A percentile compares a stretch with the other conserved stretches of the same genome.
phyloP scores from a whole-genome alignment of 2,888 invertebrate species.

The Drosophila atroscutellata region DNA sequence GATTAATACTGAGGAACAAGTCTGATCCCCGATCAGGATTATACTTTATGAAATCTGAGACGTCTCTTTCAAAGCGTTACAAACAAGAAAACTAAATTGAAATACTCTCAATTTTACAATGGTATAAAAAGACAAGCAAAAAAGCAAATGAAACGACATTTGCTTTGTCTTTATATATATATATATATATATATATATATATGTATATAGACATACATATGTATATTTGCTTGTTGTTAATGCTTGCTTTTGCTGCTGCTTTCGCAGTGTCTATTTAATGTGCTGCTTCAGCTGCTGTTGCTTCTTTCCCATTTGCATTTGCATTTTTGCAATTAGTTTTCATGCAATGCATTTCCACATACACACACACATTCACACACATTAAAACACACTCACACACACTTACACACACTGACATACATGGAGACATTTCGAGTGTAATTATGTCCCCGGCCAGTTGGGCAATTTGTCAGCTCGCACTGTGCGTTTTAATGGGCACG shows the following conservation, averaged over 20 bases:
- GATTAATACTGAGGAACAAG: not conserved
- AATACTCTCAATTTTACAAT: not conserved
- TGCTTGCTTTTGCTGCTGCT: conserved; percentile 33
- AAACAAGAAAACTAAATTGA: not conserved
- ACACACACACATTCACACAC: conserved; percentile 18
- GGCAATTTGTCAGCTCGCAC: conserved; percentile 43
- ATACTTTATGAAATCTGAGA: not conserved
- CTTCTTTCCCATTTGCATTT: conserved; percentile 35
- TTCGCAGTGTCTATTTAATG: conserved; percentile 56
- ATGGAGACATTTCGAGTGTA: conserved; percentile 39
- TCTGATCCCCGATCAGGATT: not conserved
- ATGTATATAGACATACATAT: conserved; percentile 1
- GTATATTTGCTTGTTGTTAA: conserved; percentile 6
- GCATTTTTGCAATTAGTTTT: conserved; percentile 52
- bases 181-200: conserved; percentile 25
- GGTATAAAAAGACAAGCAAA: not conserved
- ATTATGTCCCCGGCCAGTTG: conserved; percentile 47
- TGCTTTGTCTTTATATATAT: conserved; percentile 47
- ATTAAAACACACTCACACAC: not conserved
- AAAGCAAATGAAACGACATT: conserved; percentile 53
- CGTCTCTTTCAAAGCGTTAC: not conserved
- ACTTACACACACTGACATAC: not conserved
- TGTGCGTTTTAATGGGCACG: conserved; percentile 24
- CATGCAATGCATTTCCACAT: conserved; percentile 18
- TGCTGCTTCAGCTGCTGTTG: conserved; percentile 37